Conservation (phyloP, 2,797 vertebrate species). For the Phoebastria nigripes region DNA sequence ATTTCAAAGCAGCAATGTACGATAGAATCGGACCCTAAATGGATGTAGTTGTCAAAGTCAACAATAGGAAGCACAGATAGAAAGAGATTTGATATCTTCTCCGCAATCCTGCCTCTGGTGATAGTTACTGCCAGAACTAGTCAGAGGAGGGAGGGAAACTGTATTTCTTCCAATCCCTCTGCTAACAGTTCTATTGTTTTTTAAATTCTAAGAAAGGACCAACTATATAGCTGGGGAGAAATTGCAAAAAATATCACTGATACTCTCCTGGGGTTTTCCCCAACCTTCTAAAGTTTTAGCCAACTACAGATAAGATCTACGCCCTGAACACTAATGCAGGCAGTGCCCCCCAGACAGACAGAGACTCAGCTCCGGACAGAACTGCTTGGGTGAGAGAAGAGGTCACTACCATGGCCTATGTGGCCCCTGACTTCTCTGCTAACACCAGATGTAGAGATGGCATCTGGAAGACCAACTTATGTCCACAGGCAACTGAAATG, state of each 20-base stretch:
- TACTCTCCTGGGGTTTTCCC: background rate
- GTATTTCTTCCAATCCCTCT: background rate
- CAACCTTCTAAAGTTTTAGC: background rate
- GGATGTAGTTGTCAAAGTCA: conserved; percentile 20
- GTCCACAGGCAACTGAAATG: conserved; percentile 7
- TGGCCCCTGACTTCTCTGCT: background rate
- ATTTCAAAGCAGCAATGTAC: background rate
- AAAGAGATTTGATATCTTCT: conserved; percentile 17
- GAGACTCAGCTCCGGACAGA: background rate
- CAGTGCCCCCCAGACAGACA: background rate
- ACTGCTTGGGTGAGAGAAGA: background rate
- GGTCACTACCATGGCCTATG: background rate
- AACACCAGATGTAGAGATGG: background rate
- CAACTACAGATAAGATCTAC: background rate
- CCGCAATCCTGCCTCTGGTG: background rate
- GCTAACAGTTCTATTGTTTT: background rate
- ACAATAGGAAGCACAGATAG: conserved; percentile 21
- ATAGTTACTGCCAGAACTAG: background rate
- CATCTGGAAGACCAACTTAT: background rate
- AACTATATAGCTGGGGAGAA: background rate
- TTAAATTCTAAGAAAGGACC: background rate
- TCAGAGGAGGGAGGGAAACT: background rate
- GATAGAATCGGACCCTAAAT: conserved; percentile 15
- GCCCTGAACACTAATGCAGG: background rate
- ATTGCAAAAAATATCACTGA: background rate